Conservation (phyloP, 2,797 vertebrate genomes). For the Spinibarbus caldwelli region DNA sequence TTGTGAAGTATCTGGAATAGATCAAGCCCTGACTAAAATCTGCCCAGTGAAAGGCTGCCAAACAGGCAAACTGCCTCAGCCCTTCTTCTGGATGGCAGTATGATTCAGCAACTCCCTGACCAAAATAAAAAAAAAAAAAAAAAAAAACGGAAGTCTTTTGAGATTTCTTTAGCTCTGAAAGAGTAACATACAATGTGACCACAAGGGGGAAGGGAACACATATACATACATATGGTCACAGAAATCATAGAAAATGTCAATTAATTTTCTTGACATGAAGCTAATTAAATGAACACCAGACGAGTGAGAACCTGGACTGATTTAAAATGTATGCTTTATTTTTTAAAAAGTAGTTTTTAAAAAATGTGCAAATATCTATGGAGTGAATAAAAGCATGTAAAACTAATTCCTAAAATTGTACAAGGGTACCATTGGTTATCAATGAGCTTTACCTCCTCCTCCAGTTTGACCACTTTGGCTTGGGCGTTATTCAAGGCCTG, state of each 20-base stretch:
- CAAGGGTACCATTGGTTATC: conserved; percentile 7
- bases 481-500: conserved; percentile 97
- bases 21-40: conserved; percentile 10
- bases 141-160: conserved; percentile 14
- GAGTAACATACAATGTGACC: conserved; percentile 45
- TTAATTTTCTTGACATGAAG: conserved; percentile 6
- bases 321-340: not conserved
- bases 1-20: conserved; percentile 16
- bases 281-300: not conserved
- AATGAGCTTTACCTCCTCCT: conserved; percentile 89
- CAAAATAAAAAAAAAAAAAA: conserved; percentile 13
- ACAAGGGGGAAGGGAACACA: conserved; percentile 52
- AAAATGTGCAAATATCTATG: not conserved
- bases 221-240: conserved; percentile 10
- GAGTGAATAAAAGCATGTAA: conserved; percentile 24
- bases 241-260: conserved; percentile 23
- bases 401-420: not conserved
- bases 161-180: conserved; percentile 34
- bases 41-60: conserved; percentile 15
- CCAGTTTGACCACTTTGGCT: conserved; percentile 96
- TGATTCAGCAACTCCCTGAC: conserved; percentile 43
- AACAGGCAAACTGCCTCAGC: conserved; percentile 36
- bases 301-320: not conserved
- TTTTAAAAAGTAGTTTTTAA: not conserved
- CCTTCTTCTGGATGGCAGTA: conserved; percentile 35